These are phyloP conservation scores for Loxodonta africana DNA, from an alignment of 2,113 vertebrate species.

Conservation along the genomic window DNA sequence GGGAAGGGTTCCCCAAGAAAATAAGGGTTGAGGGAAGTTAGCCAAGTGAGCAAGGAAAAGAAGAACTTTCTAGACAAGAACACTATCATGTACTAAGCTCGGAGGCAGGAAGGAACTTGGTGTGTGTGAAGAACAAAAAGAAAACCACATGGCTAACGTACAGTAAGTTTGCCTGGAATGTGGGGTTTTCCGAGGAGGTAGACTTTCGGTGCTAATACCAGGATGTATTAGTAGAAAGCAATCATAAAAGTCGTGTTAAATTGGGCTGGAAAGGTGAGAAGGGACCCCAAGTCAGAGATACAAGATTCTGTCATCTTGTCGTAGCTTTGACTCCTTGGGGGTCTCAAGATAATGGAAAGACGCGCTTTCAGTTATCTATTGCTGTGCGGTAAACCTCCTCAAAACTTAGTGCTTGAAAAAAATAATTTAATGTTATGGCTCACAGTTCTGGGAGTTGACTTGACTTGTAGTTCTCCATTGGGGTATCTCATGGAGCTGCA, in stretches of 20 bases:
- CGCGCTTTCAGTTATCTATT: neutral
- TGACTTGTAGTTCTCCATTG: neutral
- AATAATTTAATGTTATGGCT: neutral
- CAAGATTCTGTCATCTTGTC: neutral
- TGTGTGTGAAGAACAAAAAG: neutral
- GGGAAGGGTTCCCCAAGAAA: neutral
- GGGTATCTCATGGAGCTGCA: neutral
- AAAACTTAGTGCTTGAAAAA: neutral
- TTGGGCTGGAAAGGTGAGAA: neutral
- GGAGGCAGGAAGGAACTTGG: neutral
- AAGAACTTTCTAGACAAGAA: neutral
- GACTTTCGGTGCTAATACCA: neutral
- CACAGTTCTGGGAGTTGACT: neutral
- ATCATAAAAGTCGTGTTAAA: too few relatives aligned
- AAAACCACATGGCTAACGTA: neutral
- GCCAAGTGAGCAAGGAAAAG: neutral
- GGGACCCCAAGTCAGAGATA: accelerated
- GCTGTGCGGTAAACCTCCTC: neutral
- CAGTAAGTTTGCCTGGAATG: neutral
- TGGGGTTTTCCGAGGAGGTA: neutral
- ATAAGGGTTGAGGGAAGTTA: neutral
- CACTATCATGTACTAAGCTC: neutral
- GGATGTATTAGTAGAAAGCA: neutral
- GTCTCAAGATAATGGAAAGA: too few relatives aligned
- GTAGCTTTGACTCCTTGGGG: too few relatives aligned